Conservation (phyloP, 2,113 vertebrate genomes). For the Nettapus auritus region DNA sequence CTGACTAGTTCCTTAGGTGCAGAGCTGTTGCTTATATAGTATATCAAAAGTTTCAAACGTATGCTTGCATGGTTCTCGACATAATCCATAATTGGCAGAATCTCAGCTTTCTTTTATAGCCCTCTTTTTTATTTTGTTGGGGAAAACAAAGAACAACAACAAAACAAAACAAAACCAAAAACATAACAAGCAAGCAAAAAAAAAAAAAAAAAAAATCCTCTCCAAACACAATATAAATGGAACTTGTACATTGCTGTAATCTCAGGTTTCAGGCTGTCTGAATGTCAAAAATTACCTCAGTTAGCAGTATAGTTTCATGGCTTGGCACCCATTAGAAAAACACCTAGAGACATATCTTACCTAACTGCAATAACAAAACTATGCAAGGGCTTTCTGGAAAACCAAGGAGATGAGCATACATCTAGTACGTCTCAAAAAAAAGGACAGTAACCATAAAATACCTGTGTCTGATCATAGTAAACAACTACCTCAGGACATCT, state of each 20-base stretch:
- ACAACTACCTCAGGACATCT: neutral
- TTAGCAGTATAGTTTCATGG: neutral
- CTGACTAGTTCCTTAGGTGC: neutral
- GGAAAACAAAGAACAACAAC: neutral
- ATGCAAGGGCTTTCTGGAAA: neutral
- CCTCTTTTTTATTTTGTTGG: neutral
- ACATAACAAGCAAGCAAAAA: neutral
- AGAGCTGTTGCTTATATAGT: neutral
- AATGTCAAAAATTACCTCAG: neutral
- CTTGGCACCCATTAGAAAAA: neutral
- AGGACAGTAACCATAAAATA: neutral
- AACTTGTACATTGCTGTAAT: neutral
- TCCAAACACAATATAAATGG: neutral
- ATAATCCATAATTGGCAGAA: neutral
- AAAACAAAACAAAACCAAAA: neutral
- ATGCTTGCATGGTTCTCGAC: neutral
- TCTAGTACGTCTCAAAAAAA: neutral
- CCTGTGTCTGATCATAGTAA: neutral
- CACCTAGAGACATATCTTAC: neutral
- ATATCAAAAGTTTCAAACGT: neutral
- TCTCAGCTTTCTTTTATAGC: neutral
- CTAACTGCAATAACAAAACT: rapidly evolving
- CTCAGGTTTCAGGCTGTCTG: neutral
- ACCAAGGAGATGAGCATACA: neutral
- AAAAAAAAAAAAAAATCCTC: neutral